Base-by-base conservation (phyloP, 2,113 vertebrate genomes). In the Hemicordylus capensis region DNA sequence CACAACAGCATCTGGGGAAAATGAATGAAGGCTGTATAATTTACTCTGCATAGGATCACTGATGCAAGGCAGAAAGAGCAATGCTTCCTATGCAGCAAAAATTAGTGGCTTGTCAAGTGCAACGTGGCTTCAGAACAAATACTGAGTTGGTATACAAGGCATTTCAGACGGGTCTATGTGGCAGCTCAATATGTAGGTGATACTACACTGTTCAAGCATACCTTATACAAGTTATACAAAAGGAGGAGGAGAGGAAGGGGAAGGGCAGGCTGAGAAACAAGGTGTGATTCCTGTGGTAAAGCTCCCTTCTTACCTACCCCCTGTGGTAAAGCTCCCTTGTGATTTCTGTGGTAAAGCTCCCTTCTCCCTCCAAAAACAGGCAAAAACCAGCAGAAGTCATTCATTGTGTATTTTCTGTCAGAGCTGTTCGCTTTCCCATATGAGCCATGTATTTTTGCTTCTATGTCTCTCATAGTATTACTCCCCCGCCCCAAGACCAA, bases 1-100 rank as follows among this genome's bases (percentile, higher is more conserved):
- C 84, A 80, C 1, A 24, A n/a, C n/a, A 11, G 1, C 88, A 76
- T 72, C 64, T 81, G 67, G 56, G 90, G 90, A 94, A 93, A 83
- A 93, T 59, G 78, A 91, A 94, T 74, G n/a, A 42, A 61, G 90
- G 67, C 44, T 63, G 46, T 37, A 85, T 39, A 48, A 72, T 61
- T 84, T 22, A 9, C 28, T 59, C 93, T 87, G 78, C 63, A 42
- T 73, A 28, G 22, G n/a, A 39, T 87, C 83, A 37, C 81, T 72
- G 46, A 44, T 87, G 28, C 19, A 81, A 78, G 61, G 77, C 51
- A 87, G 28, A 84, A 83, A 66, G 37, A 82, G 37, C n/a, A 75
- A 69, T 31, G 19, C 48, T 83, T 51, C 46, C 34, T n/a, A 34
- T 74, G 24, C 54, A 0, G 51, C 34, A 89, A 80, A 86, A 37